Conservation (phyloP, 2,888 invertebrate genomes). For the Thecocarcelia acutangulata region DNA sequence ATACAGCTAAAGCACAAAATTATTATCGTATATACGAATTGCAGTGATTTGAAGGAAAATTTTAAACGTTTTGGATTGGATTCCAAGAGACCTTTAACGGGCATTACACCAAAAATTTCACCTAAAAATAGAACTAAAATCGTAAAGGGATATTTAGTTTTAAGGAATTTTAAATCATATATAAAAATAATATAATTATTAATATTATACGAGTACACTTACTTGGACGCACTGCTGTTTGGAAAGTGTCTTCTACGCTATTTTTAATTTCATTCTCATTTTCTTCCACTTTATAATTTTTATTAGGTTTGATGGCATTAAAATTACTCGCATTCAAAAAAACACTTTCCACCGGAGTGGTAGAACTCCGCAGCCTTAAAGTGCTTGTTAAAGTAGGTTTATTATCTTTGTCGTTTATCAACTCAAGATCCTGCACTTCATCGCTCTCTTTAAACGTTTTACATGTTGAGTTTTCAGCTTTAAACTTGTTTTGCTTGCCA, state of each 20-base stretch:
- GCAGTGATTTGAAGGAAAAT: conserved; percentile 75
- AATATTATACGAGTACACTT: no score
- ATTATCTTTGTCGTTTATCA: conserved; percentile 9
- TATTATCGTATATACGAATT: conserved; percentile 71
- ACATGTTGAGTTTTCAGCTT: neutral
- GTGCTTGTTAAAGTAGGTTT: neutral
- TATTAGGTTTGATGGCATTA: conserved; percentile 50
- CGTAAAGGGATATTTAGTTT: neutral
- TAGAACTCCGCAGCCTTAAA: conserved; percentile 13
- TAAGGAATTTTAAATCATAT: neutral
- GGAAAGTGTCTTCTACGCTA: conserved; percentile 79
- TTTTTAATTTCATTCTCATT: conserved; percentile 49
- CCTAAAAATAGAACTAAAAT: conserved; percentile 81
- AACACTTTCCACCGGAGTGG: conserved; percentile 63
- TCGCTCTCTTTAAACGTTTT: neutral
- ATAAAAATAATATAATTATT: no score
- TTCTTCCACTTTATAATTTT: conserved; percentile 31
- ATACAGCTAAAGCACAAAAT: conserved; percentile 72
- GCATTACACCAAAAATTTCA: conserved; percentile 83
- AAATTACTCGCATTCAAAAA: conserved; percentile 46
- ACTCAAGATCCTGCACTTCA: conserved; percentile 19
- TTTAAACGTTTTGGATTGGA: conserved; percentile 77
- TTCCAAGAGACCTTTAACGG: conserved; percentile 81
- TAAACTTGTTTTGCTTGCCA: neutral
- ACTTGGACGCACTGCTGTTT: conserved; percentile 82